These are phyloP conservation scores for Leucophenga varia DNA, from an alignment of 1,140 invertebrate species.

Conservation along the genomic window DNA sequence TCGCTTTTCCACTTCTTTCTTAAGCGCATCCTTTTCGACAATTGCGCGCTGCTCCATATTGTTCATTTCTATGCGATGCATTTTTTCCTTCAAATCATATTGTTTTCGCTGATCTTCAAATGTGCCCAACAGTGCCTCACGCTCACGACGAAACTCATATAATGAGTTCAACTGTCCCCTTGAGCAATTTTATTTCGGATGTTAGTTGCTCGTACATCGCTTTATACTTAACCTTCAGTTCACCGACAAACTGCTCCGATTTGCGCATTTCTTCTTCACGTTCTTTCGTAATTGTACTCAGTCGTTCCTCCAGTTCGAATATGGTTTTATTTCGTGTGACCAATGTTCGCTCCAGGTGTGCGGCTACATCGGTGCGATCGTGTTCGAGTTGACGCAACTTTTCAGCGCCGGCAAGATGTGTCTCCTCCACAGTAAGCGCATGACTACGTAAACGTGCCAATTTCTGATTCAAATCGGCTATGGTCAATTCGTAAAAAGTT, in stretches of 20 bases:
- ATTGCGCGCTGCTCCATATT: constrained; percentile 80
- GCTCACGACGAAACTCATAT: constrained; percentile 82
- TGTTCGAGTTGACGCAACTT: constrained; percentile 73
- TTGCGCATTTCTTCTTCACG: constrained; percentile 47
- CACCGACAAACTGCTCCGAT: constrained; percentile 62
- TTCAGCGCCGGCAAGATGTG: constrained; percentile 67
- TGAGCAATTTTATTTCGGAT: constrained; percentile 81
- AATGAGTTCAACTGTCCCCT: constrained; percentile 82
- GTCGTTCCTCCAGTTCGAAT: constrained; percentile 72
- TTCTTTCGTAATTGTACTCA: constrained; percentile 64
- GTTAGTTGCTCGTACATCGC: constrained; percentile 80
- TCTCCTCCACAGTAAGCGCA: constrained; percentile 72
- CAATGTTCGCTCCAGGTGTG: constrained; percentile 75
- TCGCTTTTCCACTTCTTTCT: constrained; percentile 81
- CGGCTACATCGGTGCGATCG: constrained; percentile 79
- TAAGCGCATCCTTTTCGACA: constrained; percentile 78
- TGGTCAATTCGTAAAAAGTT: constrained; percentile 78
- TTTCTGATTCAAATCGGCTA: constrained; percentile 77
- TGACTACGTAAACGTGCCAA: constrained; percentile 68
- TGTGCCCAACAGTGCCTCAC: constrained; percentile 79
- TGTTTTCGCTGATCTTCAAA: constrained; percentile 77
- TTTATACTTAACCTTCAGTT: constrained; percentile 70
- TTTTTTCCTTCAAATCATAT: constrained; percentile 72
- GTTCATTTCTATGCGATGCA: constrained; percentile 74
- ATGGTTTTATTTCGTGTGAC: constrained; percentile 75